A percentile compares a stretch with the other conserved stretches of the same genome.
Evolutionary conservation across 2,113 vertebrate genomes (phyloP).

Genomic region (Clupea harengus): DNA sequence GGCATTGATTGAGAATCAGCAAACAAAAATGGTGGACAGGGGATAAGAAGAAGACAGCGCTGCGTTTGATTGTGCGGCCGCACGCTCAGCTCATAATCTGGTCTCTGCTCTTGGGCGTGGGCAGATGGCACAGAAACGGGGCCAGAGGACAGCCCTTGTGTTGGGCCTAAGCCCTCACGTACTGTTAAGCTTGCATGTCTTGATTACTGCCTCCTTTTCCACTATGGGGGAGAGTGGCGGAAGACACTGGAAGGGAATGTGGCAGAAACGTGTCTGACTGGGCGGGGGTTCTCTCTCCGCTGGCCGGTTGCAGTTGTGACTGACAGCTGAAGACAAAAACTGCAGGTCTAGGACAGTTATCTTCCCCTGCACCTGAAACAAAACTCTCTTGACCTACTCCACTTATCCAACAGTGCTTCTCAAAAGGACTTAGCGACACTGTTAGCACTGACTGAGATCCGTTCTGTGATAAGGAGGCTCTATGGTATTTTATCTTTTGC

Average conservation of each 20-base stretch:
- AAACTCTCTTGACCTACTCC: neutral
- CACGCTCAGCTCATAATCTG: constrained; percentile 64
- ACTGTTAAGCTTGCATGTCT: constrained; percentile 24
- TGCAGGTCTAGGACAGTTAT: neutral
- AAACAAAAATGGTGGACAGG: neutral
- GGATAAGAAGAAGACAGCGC: constrained; percentile 29
- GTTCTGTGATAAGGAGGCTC: neutral
- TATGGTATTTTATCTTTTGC: neutral
- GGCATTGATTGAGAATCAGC: neutral
- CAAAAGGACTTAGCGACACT: neutral
- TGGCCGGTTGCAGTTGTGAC: neutral
- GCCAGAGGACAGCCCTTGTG: constrained; percentile 53
- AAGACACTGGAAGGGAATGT: neutral
- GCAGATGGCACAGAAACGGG: constrained; percentile 68
- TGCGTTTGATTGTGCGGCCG: constrained; percentile 51
- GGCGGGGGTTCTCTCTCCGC: too few species aligned
- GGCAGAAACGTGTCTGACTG: neutral
- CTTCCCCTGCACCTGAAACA: neutral
- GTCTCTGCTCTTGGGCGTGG: constrained; percentile 59
- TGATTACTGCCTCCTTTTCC: constrained; percentile 26
- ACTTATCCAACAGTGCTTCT: neutral
- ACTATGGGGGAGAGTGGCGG: neutral
- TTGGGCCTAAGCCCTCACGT: constrained; percentile 61
- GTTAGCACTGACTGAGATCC: neutral
- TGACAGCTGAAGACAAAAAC: neutral